Evolutionary conservation across 37 sponge, comb jelly and placozoan genomes (phyloP), one percentile per base, ranked within the genome.

Genomic region (Mnemiopsis leidyi): DNA sequence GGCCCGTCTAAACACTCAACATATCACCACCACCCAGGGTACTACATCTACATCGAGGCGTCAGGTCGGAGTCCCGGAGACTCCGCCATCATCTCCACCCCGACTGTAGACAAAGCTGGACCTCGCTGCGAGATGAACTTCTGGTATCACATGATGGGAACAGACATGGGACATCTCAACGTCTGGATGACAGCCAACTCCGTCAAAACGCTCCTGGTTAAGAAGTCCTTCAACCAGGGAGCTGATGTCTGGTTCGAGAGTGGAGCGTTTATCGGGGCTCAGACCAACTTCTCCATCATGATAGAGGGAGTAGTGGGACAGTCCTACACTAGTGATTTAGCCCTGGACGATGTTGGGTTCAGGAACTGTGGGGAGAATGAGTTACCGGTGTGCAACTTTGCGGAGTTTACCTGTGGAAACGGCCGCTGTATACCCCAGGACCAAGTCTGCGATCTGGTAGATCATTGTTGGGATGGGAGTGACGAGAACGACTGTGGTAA

Each of bases 401-500:
- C 39, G 40, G 90, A 85, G 61, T 85, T 85, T 37, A 85, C 90
- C 25, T 85, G 90, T 39, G 90, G 36, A 23, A 85, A 85, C 23
- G 35, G 35, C 16, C 90, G 90, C 25, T 85, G 90, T 29, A 85
- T 85, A 2, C 48, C 39, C 9, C 90, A 40, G 48, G 90, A 85
- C 24, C n/a, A 1, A 25, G 39, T 85, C 61, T 85, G 90, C 48
- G 90, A 85, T 39, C 48, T 85, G 29, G 35, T 33, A 2, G 90
- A 85, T 29, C 38, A 85, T 25, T 85, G 90, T 61, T 85, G 90
- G 90, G 90, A 85, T 21, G 90, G 90, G 0, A 85, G 90, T 39
- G 90, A 85, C 61, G 90, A 85, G 36, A 85, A 85, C 61, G 90
- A 85, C 61, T 85, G 90, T 40, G 90, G 90, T 85, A n/a, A 85